A percentile compares a stretch with the other conserved stretches of the same genome.
phyloP scores from a whole-genome alignment of 2,113 vertebrate genomes.

The Pipa parva region DNA sequence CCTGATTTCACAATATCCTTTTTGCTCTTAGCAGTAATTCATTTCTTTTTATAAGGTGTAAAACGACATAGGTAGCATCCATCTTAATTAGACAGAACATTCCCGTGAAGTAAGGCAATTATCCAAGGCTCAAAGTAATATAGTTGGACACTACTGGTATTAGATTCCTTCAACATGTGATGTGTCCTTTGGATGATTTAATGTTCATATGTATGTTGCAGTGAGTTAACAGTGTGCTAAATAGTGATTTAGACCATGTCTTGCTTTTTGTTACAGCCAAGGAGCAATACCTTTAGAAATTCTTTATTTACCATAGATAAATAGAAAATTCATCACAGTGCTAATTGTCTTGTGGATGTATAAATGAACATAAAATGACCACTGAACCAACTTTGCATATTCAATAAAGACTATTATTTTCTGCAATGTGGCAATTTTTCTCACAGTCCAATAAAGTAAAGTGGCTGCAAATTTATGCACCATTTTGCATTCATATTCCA shows the following conservation, averaged over 20 bases:
- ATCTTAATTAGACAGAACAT: conserved; percentile 59
- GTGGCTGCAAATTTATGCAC: too few species aligned
- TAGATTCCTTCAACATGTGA: conserved; percentile 50
- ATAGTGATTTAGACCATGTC: conserved; percentile 33
- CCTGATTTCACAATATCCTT: conserved; percentile 55
- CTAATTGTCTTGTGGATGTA: too few species aligned
- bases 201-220: conserved; percentile 42
- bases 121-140: conserved; percentile 56
- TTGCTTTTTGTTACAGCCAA: too few species aligned
- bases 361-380: too few species aligned
- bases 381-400: too few species aligned
- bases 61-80: conserved; percentile 58
- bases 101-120: conserved; percentile 60
- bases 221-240: conserved; percentile 37
- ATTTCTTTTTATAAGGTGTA: conserved; percentile 62
- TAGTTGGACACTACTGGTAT: conserved; percentile 57
- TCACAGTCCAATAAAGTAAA: too few species aligned
- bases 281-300: conserved; percentile 15
- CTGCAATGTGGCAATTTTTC: too few species aligned
- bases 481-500: too few species aligned
- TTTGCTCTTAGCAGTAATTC: conserved; percentile 66
- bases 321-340: too few species aligned
- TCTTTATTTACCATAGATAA: not conserved
- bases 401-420: too few species aligned
- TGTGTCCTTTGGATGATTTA: conserved; percentile 42